Base-by-base conservation (phyloP, 2,113 vertebrate genomes). In the Ariopsis seemanni region DNA sequence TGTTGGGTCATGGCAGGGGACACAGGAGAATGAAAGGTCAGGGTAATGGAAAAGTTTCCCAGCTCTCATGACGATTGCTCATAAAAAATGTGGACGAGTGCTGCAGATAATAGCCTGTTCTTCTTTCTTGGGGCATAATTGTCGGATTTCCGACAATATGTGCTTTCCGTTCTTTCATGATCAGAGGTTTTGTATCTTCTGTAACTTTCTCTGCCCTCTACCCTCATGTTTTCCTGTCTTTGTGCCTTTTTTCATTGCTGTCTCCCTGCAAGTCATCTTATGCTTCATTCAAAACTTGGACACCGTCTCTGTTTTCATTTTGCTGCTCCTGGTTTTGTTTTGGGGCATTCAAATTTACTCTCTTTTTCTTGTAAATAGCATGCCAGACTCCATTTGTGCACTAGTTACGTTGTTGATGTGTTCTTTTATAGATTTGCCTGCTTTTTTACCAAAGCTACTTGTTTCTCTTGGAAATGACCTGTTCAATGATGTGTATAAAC, bases 41-140 rank as follows among this genome's bases (percentile, higher is more conserved):
- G 8, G 7, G 60, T 78, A 22, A 79, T 30, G 72, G 15, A 22
- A 15, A 71, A 11, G 60, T 83, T 48, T n/a, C 42, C 53, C n/a
- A 75, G 42, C 85, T 69, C n/a, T 85, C 18, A 4, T 14, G 72
- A n/a, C n/a, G 77, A 34, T 74, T 75, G 27, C 78, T 50, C 34
- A 25, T 63, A 17, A 67, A 58, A 60, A 58, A 22, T 22, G 22
- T 71, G 77, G 63, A 89, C 82, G 86, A 92, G 89, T 83, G 91
- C 91, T 91, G 88, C 91, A 89, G 72, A 90, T 83, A 87, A 82
- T 69, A 90, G n/a, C 53, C 8, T 27, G 25, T 72, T 80, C 78
- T 57, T 27, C 30, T 82, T 48, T 67, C 88, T 12, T 69, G 12
- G 8, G 62, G 75, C 52, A 55, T 79, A 55, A 79, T 15, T 79